phyloP scores from a whole-genome alignment of 37 sponge, comb jelly and placozoan species.

The Hexactinellida sp. region DNA sequence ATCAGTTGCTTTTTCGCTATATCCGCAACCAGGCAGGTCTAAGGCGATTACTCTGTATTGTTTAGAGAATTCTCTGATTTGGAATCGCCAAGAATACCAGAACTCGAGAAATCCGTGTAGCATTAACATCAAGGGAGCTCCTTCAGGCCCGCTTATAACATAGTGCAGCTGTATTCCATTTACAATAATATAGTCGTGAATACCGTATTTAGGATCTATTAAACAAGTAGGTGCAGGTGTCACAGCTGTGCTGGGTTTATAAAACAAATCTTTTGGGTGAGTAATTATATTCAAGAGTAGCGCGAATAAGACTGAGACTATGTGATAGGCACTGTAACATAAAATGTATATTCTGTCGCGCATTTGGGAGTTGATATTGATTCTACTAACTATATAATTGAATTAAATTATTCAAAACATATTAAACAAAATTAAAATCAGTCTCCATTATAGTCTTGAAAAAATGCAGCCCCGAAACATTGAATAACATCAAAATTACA shows the following conservation, averaged over 20 bases:
- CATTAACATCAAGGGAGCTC: conserved; percentile 52
- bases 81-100: conserved; percentile 77
- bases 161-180: conserved; percentile 64
- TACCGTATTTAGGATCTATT: conserved; percentile 37
- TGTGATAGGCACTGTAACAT: background rate
- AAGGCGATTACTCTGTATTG: conserved; percentile 62
- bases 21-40: conserved; percentile 71
- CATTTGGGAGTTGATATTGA: background rate
- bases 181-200: conserved; percentile 41
- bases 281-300: background rate
- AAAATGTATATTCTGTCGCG: background rate
- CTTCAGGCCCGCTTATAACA: conserved; percentile 33
- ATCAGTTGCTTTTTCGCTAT: conserved; percentile 46
- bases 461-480: too few relatives aligned
- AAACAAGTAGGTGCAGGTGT: conserved; percentile 39
- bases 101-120: conserved; percentile 72
- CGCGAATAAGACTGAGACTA: background rate
- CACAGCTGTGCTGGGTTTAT: background rate
- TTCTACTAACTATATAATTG: too few relatives aligned
- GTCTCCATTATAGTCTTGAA: too few relatives aligned
- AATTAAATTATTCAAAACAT: too few relatives aligned
- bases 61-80: conserved; percentile 56
- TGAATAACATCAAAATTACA: too few relatives aligned
- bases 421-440: too few relatives aligned
- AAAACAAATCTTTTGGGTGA: background rate